phyloP scores from a whole-genome alignment of 2,888 invertebrate species.

The Empis livida region DNA sequence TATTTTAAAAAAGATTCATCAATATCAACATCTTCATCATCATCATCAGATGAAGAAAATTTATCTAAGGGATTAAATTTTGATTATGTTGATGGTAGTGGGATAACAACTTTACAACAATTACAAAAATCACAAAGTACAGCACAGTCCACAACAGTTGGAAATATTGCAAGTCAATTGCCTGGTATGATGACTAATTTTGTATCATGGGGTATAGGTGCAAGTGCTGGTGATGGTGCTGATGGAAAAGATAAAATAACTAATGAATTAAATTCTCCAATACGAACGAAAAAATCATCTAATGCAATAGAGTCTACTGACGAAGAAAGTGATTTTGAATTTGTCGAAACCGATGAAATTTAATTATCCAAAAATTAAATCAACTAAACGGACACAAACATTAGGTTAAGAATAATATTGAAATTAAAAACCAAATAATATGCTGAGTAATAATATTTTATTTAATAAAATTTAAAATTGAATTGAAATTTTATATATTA shows the following conservation, averaged over 20 bases:
- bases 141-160: conserved; percentile 18
- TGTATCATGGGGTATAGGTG: conserved; percentile 20
- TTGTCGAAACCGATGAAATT: conserved; percentile 29
- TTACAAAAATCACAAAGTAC: conserved; percentile 1
- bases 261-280: background rate
- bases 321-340: conserved; percentile 35
- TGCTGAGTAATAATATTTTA: too few relatives aligned
- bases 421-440: too few relatives aligned
- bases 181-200: conserved; percentile 21
- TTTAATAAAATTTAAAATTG: too few relatives aligned
- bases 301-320: conserved; percentile 18
- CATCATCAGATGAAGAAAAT: conserved; percentile 32
- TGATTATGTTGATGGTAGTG: conserved; percentile 17
- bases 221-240: background rate
- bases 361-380: too few relatives aligned
- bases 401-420: too few relatives aligned
- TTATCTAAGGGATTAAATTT: conserved; percentile 32
- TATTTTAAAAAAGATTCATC: conserved; percentile 33
- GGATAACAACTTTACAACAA: conserved; percentile 9
- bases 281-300: background rate
- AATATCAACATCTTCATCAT: conserved; percentile 29
- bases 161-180: conserved; percentile 15
- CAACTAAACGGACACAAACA: too few relatives aligned
- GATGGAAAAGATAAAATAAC: background rate
- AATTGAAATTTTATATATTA: too few relatives aligned